These are phyloP conservation scores for Zaprionus lineosus DNA, from an alignment of 2,888 invertebrate genomes.

Conservation along the genomic window DNA sequence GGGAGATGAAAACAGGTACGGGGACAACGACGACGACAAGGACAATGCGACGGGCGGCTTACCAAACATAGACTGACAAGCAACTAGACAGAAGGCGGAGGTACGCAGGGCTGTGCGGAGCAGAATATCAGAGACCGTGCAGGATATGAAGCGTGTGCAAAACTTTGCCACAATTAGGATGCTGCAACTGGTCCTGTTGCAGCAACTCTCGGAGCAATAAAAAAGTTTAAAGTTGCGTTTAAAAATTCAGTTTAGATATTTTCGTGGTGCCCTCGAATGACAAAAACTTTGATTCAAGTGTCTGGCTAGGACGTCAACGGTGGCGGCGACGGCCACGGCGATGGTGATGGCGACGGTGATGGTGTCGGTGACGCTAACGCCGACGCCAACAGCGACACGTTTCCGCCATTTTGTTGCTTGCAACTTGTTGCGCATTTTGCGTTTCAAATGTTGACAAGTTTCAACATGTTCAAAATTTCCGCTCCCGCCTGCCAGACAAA, in stretches of 20 bases:
- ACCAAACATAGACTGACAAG: conserved; percentile 41
- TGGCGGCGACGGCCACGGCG: conserved; percentile 21
- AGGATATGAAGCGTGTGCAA: conserved; percentile 70
- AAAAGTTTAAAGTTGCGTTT: conserved; percentile 74
- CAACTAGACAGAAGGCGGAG: neutral
- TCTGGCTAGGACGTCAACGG: conserved; percentile 24
- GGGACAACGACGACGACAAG: conserved; percentile 51
- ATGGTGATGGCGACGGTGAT: conserved; percentile 37
- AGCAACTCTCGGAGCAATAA: conserved; percentile 65
- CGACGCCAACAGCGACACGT: conserved; percentile 63
- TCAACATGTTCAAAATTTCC: conserved; percentile 63
- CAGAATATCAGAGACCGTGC: conserved; percentile 36
- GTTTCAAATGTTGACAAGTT: conserved; percentile 58
- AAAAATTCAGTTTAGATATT: conserved; percentile 74
- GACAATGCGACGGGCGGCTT: conserved; percentile 51
- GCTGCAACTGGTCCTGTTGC: conserved; percentile 25
- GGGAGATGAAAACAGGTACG: too few relatives aligned
- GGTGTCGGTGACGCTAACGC: conserved; percentile 45
- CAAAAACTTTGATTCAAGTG: conserved; percentile 49
- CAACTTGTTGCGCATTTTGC: conserved; percentile 62
- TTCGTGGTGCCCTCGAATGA: conserved; percentile 26
- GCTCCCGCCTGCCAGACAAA: conserved; percentile 26
- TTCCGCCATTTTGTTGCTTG: conserved; percentile 73
- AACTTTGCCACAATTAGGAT: conserved; percentile 76
- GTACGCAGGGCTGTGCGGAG: neutral